Evolutionary conservation across 1,140 invertebrate genomes (phyloP).

Genomic region (Augochlora pura): DNA sequence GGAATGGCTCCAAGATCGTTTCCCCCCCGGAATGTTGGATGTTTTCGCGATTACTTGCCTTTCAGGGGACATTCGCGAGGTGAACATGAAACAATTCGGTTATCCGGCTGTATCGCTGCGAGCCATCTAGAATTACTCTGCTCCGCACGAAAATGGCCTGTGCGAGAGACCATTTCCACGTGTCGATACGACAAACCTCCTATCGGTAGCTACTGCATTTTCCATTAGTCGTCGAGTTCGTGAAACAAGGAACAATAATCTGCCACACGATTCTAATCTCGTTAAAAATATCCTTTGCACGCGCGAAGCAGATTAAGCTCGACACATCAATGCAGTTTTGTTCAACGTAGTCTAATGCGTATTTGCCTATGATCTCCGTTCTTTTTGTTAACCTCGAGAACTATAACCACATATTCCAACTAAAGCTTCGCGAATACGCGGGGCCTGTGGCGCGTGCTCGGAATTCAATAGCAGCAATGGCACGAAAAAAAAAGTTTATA

Average conservation of each 20-base stretch:
- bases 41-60: conserved; percentile 4
- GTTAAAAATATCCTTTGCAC: no score
- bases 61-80: conserved; percentile 25
- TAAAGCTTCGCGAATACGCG: no score
- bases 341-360: no score
- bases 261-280: no score
- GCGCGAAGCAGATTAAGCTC: no score
- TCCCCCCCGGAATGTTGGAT: not conserved
- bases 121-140: conserved; percentile 27
- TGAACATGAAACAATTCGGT: conserved; percentile 43
- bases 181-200: conserved; percentile 18
- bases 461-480: no score
- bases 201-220: not conserved
- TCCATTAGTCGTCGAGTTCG: not conserved
- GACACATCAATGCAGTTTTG: no score
- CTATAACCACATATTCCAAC: no score
- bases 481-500: no score
- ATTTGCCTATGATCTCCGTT: no score
- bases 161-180: conserved; percentile 9
- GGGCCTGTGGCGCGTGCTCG: no score
- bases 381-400: no score
- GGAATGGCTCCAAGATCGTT: conserved; percentile 33
- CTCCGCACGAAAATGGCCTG: conserved; percentile 34
- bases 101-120: conserved; percentile 22
- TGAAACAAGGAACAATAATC: not conserved